Evolutionary conservation across 1,140 invertebrate genomes (phyloP).

Genomic region (Harpegnathos saltator): DNA sequence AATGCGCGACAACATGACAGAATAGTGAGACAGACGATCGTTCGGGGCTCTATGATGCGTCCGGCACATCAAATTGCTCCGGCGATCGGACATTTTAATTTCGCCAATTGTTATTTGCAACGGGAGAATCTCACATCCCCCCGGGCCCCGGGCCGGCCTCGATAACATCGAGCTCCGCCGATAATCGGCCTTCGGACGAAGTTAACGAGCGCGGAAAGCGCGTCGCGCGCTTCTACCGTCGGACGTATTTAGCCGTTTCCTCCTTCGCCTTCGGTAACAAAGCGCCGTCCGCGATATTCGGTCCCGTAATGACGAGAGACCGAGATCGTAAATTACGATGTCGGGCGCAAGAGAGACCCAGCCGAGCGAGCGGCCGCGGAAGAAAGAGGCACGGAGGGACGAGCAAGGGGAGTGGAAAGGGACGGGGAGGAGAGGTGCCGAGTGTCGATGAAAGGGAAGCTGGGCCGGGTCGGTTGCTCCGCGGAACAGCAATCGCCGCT

Average conservation of each 20-base stretch:
- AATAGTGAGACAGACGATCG: too few species aligned
- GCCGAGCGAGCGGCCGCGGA: slow-evolving; percentile 2
- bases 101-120: background rate
- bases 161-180: background rate
- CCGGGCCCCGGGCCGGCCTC: background rate
- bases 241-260: slow-evolving; percentile 47
- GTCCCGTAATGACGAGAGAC: slow-evolving; percentile 75
- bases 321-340: slow-evolving; percentile 77
- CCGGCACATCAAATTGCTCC: too few species aligned
- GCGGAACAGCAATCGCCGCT: slow-evolving; percentile 58
- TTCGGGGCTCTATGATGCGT: too few species aligned
- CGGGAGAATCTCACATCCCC: background rate
- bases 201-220: background rate
- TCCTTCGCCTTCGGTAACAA: slow-evolving; percentile 56
- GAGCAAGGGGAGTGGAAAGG: background rate
- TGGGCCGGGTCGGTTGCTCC: slow-evolving; percentile 64
- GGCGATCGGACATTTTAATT: too few species aligned
- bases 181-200: background rate
- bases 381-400: background rate
- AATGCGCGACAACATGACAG: too few species aligned
- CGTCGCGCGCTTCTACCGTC: background rate
- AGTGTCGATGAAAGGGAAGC: slow-evolving; percentile 76
- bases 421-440: slow-evolving; percentile 17
- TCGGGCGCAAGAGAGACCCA: slow-evolving; percentile 68
- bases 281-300: slow-evolving; percentile 59